A percentile compares a stretch with the other conserved stretches of the same genome.
Evolutionary conservation across 2,888 invertebrate genomes (phyloP).

Genomic region (Spisula subtruncata): DNA sequence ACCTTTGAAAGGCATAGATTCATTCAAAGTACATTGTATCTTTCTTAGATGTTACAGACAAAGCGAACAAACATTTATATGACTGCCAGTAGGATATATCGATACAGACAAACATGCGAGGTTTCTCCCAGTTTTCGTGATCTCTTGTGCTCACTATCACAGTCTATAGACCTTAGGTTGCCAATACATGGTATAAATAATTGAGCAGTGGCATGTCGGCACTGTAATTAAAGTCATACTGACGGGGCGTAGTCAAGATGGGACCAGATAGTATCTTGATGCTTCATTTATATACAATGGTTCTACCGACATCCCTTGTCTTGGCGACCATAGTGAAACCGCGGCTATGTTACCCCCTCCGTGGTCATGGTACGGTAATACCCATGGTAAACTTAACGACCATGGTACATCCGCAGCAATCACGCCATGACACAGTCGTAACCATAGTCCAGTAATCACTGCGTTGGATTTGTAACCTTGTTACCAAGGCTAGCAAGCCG

Average conservation of each 20-base stretch:
- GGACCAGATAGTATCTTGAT: background rate
- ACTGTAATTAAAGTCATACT: conserved; percentile 2
- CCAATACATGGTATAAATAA: conserved; percentile 17
- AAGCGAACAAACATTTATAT: no score
- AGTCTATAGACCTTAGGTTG: background rate
- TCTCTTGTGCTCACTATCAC: background rate
- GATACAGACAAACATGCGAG: background rate
- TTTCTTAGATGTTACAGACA: background rate
- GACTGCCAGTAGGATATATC: no score
- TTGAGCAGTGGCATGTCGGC: background rate
- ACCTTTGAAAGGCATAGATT: background rate
- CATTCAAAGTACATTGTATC: background rate
- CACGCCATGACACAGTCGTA: no score
- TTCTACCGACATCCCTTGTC: background rate
- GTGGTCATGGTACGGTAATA: no score
- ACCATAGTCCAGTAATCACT: no score
- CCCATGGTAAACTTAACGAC: no score
- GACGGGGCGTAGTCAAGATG: background rate
- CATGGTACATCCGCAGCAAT: no score
- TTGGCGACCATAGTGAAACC: no score
- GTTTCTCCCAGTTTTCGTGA: background rate
- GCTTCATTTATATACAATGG: background rate
- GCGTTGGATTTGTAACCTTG: no score
- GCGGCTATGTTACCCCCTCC: no score
- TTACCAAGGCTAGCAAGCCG: no score